Evolutionary conservation across 2,888 invertebrate species (phyloP).

Genomic region (Lithophane leautieri): DNA sequence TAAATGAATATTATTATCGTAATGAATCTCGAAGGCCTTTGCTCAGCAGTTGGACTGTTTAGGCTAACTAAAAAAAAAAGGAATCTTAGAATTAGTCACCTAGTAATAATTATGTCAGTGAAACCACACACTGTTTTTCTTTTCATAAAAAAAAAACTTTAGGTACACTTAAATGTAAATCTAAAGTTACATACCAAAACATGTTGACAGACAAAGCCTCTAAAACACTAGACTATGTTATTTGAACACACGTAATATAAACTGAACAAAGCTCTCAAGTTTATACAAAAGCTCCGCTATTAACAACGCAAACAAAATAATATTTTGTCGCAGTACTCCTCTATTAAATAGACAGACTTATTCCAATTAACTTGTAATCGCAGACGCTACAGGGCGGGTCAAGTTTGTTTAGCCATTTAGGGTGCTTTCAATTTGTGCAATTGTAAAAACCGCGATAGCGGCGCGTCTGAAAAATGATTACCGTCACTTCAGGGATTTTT

Average conservation of each 20-base stretch:
- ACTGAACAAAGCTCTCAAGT: constrained; percentile 38
- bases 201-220: constrained; percentile 3
- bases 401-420: constrained; percentile 44
- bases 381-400: constrained; percentile 39
- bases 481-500: constrained; percentile 1
- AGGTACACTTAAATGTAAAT: background rate
- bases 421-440: constrained; percentile 32
- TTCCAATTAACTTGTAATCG: constrained; percentile 58
- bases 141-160: background rate
- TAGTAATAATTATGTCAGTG: background rate
- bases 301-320: constrained; percentile 51
- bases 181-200: background rate
- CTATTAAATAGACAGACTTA: constrained; percentile 56
- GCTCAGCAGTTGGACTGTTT: background rate
- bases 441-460: constrained; percentile 13
- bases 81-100: background rate
- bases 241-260: constrained; percentile 40
- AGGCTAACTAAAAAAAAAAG: background rate
- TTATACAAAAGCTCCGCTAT: constrained; percentile 54
- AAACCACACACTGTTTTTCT: background rate
- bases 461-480: background rate
- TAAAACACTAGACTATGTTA: constrained; percentile 28
- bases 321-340: constrained; percentile 43
- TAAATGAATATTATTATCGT: background rate
- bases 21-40: background rate